Percentiles rank a stretch among this genome's conserved stretches.
These are phyloP conservation scores for Chiroxiphia lanceolata DNA, from an alignment of 2,797 vertebrate species.

Conservation along the genomic window DNA sequence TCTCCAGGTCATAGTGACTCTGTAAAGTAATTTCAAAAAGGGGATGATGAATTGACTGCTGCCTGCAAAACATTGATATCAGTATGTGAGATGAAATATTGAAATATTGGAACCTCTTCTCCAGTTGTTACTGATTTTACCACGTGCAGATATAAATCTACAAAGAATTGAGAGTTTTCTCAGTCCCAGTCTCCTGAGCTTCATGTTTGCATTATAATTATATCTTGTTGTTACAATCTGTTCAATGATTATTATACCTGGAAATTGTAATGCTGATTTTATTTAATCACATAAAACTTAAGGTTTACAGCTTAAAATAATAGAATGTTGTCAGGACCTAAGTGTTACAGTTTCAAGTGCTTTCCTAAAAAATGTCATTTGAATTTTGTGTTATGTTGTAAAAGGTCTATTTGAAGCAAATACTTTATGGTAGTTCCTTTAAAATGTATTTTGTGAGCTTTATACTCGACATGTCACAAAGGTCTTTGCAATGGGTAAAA, in stretches of 20 bases:
- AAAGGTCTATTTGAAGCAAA: conserved; percentile 29
- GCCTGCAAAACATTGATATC: not conserved
- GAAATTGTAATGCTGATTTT: conserved; percentile 40
- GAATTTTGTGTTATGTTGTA: conserved; percentile 40
- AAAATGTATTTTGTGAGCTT: conserved; percentile 47
- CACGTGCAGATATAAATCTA: conserved; percentile 13
- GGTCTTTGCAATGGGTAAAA: not conserved
- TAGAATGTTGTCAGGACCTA: conserved; percentile 39
- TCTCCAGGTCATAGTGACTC: not conserved
- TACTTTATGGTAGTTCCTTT: conserved; percentile 49
- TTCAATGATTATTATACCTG: conserved; percentile 13
- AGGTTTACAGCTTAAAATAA: conserved; percentile 55
- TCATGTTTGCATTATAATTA: conserved; percentile 42
- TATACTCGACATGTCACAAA: not conserved
- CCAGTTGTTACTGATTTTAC: not conserved
- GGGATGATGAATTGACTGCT: not conserved
- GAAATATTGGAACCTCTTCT: not conserved
- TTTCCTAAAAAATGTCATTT: conserved; percentile 50
- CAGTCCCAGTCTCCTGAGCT: conserved; percentile 25
- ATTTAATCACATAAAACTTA: conserved; percentile 21
- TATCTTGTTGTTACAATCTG: conserved; percentile 23
- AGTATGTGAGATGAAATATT: not conserved
- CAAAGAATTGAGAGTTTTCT: not conserved
- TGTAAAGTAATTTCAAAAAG: not conserved
- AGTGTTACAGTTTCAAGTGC: conserved; percentile 44